Evolutionary conservation across 2,113 vertebrate genomes (phyloP), one percentile per base, ranked within the genome.

Genomic region (Crotophaga sulcirostris): DNA sequence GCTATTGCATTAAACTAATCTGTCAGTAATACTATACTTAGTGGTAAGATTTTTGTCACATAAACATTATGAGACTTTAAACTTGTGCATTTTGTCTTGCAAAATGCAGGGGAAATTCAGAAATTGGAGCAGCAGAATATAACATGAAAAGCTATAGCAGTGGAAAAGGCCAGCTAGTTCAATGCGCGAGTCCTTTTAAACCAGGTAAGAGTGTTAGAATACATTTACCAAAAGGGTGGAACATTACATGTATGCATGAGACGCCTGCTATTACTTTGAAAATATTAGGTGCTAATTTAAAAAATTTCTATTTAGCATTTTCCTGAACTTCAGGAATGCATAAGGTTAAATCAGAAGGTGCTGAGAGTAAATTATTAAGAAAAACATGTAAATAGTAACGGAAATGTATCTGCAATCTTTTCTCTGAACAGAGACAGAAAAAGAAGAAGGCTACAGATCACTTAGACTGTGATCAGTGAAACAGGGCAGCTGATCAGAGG

Each of bases 21-120:
- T 0, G 1, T 96, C 97, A 98, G 86, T 96, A 97, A 97, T 97
- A 97, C 97, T 94, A 84, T 97, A 97, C 81, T 97, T 97, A 95
- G 90, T 77, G 88, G 95, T 55, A 92, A 96, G 94, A 88, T 96
- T 91, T n/a, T 85, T 98, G 95, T 96, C 92, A 92, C 70, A 76
- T 78, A 85, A 95, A 94, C 40, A n/a, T 89, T 89, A 83, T 66
- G 67, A 95, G 87, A 5, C 56, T 94, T 77, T 96, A 97, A 88
- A 95, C 69, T 84, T 96, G 79, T 45, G 66, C 34, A 12, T 96
- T 93, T 90, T 89, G n/a, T 90, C 87, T 91, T 90, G 75, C n/a
- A 86, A 96, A 93, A 94, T 78, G 60, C 62, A 67, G 56, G 56
- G 86, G 66, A 93, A 94, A 84, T 84, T 60, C 40, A 74, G 90